Evolutionary conservation across 2,797 vertebrate species (phyloP).

Genomic region (Meda fulgida): DNA sequence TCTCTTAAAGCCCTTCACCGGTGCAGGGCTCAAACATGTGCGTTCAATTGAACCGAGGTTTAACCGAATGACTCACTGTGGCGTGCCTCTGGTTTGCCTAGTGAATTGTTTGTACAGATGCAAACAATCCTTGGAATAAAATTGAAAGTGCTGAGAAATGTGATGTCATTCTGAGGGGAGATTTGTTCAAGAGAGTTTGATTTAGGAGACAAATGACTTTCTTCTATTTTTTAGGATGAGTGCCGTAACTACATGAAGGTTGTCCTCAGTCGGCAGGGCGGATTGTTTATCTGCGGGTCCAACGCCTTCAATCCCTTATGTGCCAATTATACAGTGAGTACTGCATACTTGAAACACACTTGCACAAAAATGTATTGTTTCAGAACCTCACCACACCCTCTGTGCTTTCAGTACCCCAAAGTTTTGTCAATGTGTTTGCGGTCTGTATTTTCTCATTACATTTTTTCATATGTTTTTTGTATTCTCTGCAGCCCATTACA

Average conservation of each 20-base stretch:
- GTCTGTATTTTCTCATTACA: background rate
- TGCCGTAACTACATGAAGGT: slow-evolving; percentile 96
- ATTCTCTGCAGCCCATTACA: slow-evolving; percentile 3
- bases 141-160: slow-evolving; percentile 35
- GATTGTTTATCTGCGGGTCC: slow-evolving; percentile 92
- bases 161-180: slow-evolving; percentile 60
- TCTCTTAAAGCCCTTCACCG: slow-evolving; percentile 35
- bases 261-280: slow-evolving; percentile 83
- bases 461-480: slow-evolving; percentile 12
- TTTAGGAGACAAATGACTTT: slow-evolving; percentile 23
- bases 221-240: slow-evolving; percentile 78
- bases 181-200: slow-evolving; percentile 51
- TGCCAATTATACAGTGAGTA: slow-evolving; percentile 94
- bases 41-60: slow-evolving; percentile 33
- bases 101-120: slow-evolving; percentile 57
- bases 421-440: background rate
- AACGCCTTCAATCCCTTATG: slow-evolving; percentile 96
- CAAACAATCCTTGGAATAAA: slow-evolving; percentile 40
- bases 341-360: slow-evolving; percentile 1
- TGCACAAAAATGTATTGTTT: slow-evolving; percentile 9
- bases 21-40: slow-evolving; percentile 49
- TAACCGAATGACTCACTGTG: slow-evolving; percentile 40
- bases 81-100: slow-evolving; percentile 36
- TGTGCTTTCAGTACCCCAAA: background rate
- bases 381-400: slow-evolving; percentile 4